Percentiles rank a stretch among this genome's conserved stretches.
Evolutionary conservation across 1,140 invertebrate genomes (phyloP).

Genomic region (Zophobas atratus): DNA sequence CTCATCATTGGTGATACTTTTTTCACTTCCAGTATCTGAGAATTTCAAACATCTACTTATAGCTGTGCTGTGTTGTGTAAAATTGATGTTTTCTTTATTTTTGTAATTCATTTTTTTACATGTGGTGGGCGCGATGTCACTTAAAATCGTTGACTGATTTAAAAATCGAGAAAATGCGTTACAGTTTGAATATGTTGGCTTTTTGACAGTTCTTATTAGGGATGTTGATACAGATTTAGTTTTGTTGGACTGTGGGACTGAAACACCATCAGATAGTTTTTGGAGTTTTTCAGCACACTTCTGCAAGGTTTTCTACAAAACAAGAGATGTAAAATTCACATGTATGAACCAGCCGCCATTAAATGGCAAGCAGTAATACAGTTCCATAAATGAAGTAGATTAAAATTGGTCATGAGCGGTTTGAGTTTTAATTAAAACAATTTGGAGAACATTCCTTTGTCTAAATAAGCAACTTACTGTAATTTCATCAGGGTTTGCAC

Average conservation of each 20-base stretch:
- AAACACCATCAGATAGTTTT: slow-evolving; percentile 24
- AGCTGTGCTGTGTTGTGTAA: not conserved
- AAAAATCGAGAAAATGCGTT: slow-evolving; percentile 3
- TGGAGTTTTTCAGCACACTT: slow-evolving; percentile 50
- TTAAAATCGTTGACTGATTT: slow-evolving; percentile 7
- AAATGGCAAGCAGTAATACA: too few species aligned
- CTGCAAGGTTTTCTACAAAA: slow-evolving; percentile 46
- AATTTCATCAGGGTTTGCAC: slow-evolving; percentile 15
- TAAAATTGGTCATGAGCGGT: too few species aligned
- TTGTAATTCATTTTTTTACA: not conserved
- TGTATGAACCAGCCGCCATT: too few species aligned
- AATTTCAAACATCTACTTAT: slow-evolving; percentile 2
- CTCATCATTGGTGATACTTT: not conserved
- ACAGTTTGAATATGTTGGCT: not conserved
- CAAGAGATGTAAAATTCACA: too few species aligned
- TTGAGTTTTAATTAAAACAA: not conserved
- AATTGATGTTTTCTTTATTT: slow-evolving; percentile 28
- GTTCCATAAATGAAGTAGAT: too few species aligned
- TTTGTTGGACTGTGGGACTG: not conserved
- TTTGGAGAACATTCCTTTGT: slow-evolving; percentile 1
- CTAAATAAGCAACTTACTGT: slow-evolving; percentile 20
- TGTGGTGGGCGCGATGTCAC: slow-evolving; percentile 8
- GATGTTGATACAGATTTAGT: slow-evolving; percentile 5
- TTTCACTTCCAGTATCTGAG: not conserved
- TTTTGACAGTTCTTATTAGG: not conserved